phyloP scores from a whole-genome alignment of 2,113 vertebrate species.

The Pongo pygmaeus region DNA sequence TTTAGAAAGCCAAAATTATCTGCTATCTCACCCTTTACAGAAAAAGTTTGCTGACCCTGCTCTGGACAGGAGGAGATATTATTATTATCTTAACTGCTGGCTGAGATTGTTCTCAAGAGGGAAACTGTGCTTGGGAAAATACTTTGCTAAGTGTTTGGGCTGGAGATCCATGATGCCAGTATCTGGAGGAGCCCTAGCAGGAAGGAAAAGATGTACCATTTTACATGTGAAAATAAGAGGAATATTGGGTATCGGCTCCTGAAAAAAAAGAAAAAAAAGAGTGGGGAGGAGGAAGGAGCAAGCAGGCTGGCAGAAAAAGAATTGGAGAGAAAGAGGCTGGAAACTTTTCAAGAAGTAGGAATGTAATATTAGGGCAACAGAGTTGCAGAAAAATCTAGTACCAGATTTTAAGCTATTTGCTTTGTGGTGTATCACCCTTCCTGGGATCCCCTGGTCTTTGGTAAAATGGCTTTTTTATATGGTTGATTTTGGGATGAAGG shows the following conservation, averaged over 20 bases:
- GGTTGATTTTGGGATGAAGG: background rate
- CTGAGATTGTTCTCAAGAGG: background rate
- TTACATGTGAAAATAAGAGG: background rate
- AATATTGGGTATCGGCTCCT: background rate
- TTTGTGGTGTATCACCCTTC: background rate
- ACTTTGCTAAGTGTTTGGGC: background rate
- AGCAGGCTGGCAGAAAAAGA: background rate
- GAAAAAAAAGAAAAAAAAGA: rapidly evolving
- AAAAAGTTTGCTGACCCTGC: background rate
- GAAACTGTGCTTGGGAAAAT: background rate
- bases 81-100: background rate
- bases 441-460: background rate
- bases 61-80: background rate
- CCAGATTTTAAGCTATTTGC: background rate
- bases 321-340: background rate
- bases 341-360: background rate
- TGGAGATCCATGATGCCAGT: background rate
- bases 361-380: background rate
- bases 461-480: background rate
- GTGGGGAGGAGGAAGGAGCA: too few species aligned
- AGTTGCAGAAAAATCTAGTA: background rate
- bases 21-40: background rate
- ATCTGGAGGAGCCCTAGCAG: background rate
- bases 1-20: background rate
- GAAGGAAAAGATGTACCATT: background rate